Evolutionary conservation across 2,888 invertebrate genomes (phyloP).

Genomic region (Diadegma fenestrale): DNA sequence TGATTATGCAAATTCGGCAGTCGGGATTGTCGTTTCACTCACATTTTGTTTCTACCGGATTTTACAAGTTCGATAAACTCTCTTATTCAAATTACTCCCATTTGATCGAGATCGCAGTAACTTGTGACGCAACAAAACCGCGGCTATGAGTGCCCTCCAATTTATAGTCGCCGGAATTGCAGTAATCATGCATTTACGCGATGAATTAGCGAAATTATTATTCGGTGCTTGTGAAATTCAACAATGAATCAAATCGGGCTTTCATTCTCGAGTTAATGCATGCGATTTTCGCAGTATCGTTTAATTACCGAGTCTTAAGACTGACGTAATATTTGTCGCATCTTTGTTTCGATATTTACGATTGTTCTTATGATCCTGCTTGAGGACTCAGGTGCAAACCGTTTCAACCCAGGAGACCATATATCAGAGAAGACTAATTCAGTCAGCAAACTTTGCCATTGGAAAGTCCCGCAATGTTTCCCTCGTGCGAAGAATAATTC

Average conservation of each 20-base stretch:
- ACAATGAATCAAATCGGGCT: background rate
- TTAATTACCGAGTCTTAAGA: background rate
- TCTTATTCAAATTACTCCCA: background rate
- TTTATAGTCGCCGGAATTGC: background rate
- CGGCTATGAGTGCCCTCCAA: background rate
- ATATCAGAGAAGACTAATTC: background rate
- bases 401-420: background rate
- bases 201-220: background rate
- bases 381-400: background rate
- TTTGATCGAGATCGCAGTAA: background rate
- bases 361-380: background rate
- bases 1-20: background rate
- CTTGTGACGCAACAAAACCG: background rate
- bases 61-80: background rate
- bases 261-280: background rate
- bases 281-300: background rate
- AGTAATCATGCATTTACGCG: background rate
- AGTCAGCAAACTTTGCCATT: constrained; percentile 28
- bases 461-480: constrained; percentile 25
- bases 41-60: background rate
- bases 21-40: background rate
- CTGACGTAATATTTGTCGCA: background rate
- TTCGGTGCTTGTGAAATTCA: background rate
- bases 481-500: constrained; percentile 45
- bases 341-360: background rate